phyloP scores from a whole-genome alignment of 2,888 invertebrate genomes.

The Stegana nigrithorax region DNA sequence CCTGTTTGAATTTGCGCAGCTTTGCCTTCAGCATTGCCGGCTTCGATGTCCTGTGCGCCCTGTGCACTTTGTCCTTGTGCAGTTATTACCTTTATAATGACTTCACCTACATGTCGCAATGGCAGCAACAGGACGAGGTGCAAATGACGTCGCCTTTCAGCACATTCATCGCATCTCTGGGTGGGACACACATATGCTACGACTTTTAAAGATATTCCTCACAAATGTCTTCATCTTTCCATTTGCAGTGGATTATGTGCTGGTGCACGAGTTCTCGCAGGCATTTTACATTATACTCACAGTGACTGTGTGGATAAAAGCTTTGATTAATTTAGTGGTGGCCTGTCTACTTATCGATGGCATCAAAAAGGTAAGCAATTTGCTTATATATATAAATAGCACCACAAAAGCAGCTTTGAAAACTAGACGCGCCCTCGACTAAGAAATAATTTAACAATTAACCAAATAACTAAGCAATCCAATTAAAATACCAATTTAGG shows the following conservation, averaged over 20 bases:
- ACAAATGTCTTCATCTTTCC: not conserved
- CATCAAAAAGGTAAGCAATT: conserved; percentile 56
- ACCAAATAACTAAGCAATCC: no score
- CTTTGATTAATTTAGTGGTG: conserved; percentile 60
- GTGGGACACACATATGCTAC: conserved; percentile 32
- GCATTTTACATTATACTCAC: conserved; percentile 63
- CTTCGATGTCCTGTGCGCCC: conserved; percentile 51
- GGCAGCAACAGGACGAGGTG: conserved; percentile 57
- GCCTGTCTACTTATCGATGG: conserved; percentile 61
- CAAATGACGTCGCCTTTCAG: conserved; percentile 56
- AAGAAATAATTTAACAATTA: no score
- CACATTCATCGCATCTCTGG: conserved; percentile 53
- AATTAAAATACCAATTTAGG: no score
- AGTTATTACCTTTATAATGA: conserved; percentile 59
- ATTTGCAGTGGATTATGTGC: conserved; percentile 56
- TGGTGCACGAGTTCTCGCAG: conserved; percentile 61
- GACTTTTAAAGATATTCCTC: no score
- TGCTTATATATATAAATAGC: no score
- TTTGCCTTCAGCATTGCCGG: conserved; percentile 55
- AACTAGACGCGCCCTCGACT: no score
- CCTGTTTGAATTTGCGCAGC: conserved; percentile 55
- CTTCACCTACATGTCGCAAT: conserved; percentile 52
- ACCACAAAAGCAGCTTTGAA: no score
- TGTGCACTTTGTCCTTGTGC: conserved; percentile 48
- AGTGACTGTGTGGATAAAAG: conserved; percentile 59